Base-by-base conservation (phyloP, 2,888 invertebrate genomes). In the Drosophila sordidula region DNA sequence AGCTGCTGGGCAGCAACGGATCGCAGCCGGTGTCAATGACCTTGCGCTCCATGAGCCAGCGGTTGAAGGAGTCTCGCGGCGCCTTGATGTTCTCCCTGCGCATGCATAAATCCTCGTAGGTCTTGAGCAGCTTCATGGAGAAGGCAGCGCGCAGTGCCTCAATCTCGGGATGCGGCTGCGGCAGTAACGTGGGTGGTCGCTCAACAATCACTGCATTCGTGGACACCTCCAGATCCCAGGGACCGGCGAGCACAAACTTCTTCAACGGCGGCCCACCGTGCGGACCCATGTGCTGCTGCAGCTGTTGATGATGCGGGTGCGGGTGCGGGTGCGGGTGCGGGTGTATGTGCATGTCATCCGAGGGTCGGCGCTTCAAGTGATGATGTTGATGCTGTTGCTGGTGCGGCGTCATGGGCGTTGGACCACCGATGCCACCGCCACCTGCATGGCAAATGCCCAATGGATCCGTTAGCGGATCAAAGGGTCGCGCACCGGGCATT, bases 11-110 rank as follows among this genome's bases (percentile, higher is more conserved):
- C 51, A 99, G 93, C 52, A 99, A 92, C 0, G 98, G 97, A 93
- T 99, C 99, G 59, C 95, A 95, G 1, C 98, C 98, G 89, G 95
- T 95, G 91, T 98, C 98, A 78, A 96, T 95, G 0, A 98, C 96
- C 93, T 98, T 98, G 41, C 98, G 94, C 92, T 99, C 99, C 95
- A 99, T 96, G 56, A 99, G 92, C 99, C 99, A 99, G 49, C 97
- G 95, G 92, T 98, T 98, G 90, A 99, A 98, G 0, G 98, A 98
- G 92, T 99, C 99, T 89, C 96, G 96, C 0, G 99, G 99, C 8
- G 98, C 98, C 93, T 98, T 98, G 82, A 99, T 98, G 46, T 96
- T 94, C 92, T 98, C 97, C 78, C 98, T 94, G 0, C 97, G 96
- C 92, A 97, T 97, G 92, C 98, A 99, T 75, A 98, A 93, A 92